Base-by-base conservation (phyloP, 1,140 invertebrate species). In the Lepidurus apus region DNA sequence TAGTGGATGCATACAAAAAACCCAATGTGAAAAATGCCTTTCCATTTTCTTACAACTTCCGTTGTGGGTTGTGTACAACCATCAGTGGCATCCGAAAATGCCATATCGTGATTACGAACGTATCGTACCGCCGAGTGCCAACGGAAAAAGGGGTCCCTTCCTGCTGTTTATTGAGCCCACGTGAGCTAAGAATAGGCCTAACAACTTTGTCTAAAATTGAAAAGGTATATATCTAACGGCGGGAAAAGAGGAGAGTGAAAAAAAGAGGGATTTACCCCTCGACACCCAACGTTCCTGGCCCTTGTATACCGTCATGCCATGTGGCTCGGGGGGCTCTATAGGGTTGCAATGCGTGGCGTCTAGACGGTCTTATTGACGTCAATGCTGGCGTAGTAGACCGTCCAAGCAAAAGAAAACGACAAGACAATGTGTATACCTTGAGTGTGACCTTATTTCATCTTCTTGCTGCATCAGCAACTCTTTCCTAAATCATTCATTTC, bases 351-450 rank as follows among this genome's bases (percentile, higher is more conserved):
- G 53, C 53, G 53, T 65, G 53, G 53, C 53, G 53, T 65, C 53
- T 65, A 65, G 53, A 65, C 53, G n/a, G 53, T 65, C 53, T 65
- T 65, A 65, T 65, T 65, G 53, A 65, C 53, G 53, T 65, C 53
- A 65, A 4, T 65, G 13, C 21, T 65, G 53, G 53, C 53, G 53
- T 65, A 65, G 53, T 65, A 65, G 53, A 65, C 34, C 34, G 34
- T 34, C 34, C 34, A 34, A 34, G 53, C 53, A 65, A 65, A 65
- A 21, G 53, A 21, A 65, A 65, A 65, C 17, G 53, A 65, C 53
- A 65, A 65, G 53, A 65, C 53, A 65, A 17, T 65, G 53, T 65
- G 21, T 34, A 34, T 34, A 65, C 53, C n/a, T 65, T 21, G 21
- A 65, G 17, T 11, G 53, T 0, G 8, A 21, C 21, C 53, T 4